These are phyloP conservation scores for Epiblema foenella DNA, from an alignment of 2,888 invertebrate genomes.

Conservation along the genomic window DNA sequence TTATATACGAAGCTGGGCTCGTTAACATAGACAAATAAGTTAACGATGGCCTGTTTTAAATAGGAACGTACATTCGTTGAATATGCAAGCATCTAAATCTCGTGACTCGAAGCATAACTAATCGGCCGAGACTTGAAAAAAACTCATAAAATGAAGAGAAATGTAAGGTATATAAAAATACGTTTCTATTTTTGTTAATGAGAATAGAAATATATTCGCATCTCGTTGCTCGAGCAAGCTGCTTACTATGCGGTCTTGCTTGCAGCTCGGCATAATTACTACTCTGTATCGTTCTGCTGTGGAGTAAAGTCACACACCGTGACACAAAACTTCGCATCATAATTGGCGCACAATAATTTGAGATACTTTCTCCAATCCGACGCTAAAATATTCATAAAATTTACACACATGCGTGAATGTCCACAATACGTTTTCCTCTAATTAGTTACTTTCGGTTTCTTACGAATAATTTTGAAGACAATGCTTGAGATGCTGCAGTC, in stretches of 20 bases:
- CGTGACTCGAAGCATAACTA: background rate
- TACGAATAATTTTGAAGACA: constrained; percentile 56
- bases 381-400: constrained; percentile 69
- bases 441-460: constrained; percentile 74
- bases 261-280: constrained; percentile 47
- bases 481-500: constrained; percentile 49
- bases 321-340: constrained; percentile 68
- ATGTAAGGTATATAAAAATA: background rate
- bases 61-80: background rate
- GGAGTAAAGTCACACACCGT: constrained; percentile 60
- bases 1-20: background rate
- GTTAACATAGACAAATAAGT: background rate
- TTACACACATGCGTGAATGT: constrained; percentile 58
- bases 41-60: background rate
- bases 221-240: constrained; percentile 24
- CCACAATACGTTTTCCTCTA: constrained; percentile 52
- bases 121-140: too few relatives aligned
- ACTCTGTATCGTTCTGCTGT: constrained; percentile 29
- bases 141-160: too few relatives aligned
- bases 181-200: constrained; percentile 9
- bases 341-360: constrained; percentile 80
- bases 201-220: constrained; percentile 20
- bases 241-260: constrained; percentile 41
- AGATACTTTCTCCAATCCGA: constrained; percentile 73
- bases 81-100: background rate